These are phyloP conservation scores for Ornithorhynchus anatinus DNA, from an alignment of 2,113 vertebrate species.

Conservation along the genomic window DNA sequence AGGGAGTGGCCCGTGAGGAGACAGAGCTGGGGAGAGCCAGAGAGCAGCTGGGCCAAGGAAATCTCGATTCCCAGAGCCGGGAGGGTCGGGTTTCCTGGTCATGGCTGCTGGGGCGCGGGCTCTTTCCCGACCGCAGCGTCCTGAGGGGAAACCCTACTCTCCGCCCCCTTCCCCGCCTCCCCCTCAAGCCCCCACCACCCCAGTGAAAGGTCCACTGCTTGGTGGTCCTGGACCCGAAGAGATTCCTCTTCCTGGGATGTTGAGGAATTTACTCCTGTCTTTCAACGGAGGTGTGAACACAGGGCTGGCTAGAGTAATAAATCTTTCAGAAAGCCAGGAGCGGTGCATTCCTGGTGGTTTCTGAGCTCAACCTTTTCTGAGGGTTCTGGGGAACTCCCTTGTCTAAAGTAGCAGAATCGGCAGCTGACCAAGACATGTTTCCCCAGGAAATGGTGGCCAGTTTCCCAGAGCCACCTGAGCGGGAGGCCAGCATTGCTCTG, in stretches of 20 bases:
- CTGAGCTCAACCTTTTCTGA: conserved; percentile 29
- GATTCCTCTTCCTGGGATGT: background rate
- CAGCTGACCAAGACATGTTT: conserved; percentile 9
- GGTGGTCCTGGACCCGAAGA: background rate
- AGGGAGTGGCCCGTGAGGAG: background rate
- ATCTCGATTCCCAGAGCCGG: background rate
- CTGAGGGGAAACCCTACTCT: background rate
- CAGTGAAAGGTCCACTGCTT: background rate
- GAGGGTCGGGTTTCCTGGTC: background rate
- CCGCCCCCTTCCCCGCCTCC: too few relatives aligned
- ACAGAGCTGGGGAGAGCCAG: background rate
- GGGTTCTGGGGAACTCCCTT: conserved; percentile 3
- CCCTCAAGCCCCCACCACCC: too few relatives aligned
- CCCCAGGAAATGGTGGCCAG: too few relatives aligned
- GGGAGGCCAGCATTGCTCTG: too few relatives aligned
- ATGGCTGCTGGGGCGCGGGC: background rate
- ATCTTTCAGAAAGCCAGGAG: conserved; percentile 35
- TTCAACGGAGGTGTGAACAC: conserved; percentile 46
- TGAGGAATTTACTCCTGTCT: conserved; percentile 41
- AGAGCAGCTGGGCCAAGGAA: too few relatives aligned
- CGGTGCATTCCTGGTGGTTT: conserved; percentile 29
- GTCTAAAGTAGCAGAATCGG: conserved; percentile 20
- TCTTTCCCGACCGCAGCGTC: accelerated
- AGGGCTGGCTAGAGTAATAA: conserved; percentile 24
- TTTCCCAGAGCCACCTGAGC: too few relatives aligned